phyloP scores from a whole-genome alignment of 2,888 invertebrate species.

The Alloplasta piceator region DNA sequence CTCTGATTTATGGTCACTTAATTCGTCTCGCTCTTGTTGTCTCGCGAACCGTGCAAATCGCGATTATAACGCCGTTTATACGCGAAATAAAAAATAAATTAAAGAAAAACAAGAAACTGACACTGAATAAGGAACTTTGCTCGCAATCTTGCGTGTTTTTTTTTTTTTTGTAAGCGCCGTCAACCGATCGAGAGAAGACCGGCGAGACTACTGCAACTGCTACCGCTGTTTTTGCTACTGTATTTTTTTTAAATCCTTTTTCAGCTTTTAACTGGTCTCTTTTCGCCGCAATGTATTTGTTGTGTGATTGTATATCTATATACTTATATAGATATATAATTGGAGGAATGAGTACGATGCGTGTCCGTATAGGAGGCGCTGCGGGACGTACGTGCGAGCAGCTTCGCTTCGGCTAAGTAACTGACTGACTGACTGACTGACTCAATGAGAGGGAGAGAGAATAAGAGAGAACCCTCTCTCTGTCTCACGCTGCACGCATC shows the following conservation, averaged over 20 bases:
- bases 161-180: constrained; percentile 26
- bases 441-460: constrained; percentile 75
- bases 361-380: constrained; percentile 18
- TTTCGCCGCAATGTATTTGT: constrained; percentile 32
- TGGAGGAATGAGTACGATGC: constrained; percentile 10
- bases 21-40: not conserved
- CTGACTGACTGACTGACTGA: constrained; percentile 81
- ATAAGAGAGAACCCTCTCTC: not conserved
- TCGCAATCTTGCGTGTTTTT: not conserved
- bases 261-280: constrained; percentile 1
- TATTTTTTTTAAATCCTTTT: not conserved
- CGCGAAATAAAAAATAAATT: constrained; percentile 10
- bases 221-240: constrained; percentile 24
- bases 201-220: constrained; percentile 51
- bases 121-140: constrained; percentile 1
- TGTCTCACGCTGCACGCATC: too few relatives aligned
- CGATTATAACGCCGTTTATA: constrained; percentile 71
- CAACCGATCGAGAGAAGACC: constrained; percentile 47
- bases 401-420: constrained; percentile 79
- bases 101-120: not conserved
- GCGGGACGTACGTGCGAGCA: constrained; percentile 69
- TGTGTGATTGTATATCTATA: too few relatives aligned
- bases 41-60: constrained; percentile 39
- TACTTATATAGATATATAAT: too few relatives aligned
- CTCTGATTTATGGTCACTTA: constrained; percentile 17